Conservation (phyloP, 2,888 invertebrate genomes). For the Patella caerulea region DNA sequence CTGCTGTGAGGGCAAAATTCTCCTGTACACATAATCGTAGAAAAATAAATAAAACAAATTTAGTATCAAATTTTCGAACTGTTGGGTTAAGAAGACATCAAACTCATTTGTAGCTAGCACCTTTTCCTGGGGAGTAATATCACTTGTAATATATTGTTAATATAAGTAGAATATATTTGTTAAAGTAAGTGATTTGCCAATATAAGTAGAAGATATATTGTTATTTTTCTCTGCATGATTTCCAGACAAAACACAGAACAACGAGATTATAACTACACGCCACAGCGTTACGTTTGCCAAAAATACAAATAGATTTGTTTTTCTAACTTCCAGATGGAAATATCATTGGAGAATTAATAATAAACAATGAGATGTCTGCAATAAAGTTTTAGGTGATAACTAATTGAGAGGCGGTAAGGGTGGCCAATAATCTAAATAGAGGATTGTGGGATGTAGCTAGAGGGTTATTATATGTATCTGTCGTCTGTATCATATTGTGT, state of each 20-base stretch:
- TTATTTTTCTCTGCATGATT: slow-evolving; percentile 5
- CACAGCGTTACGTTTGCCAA: background rate
- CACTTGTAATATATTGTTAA: too few species aligned
- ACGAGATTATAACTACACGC: background rate
- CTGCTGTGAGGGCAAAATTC: too few species aligned
- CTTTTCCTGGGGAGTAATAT: too few species aligned
- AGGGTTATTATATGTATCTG: background rate
- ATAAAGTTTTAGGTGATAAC: background rate
- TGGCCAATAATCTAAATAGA: background rate
- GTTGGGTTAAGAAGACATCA: too few species aligned
- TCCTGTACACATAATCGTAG: too few species aligned
- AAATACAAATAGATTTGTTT: slow-evolving; percentile 10
- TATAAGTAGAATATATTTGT: too few species aligned
- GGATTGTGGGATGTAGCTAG: background rate
- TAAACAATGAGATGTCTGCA: slow-evolving; percentile 2
- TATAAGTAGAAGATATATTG: slow-evolving; percentile 9
- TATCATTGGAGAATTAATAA: slow-evolving; percentile 6
- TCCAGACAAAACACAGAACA: slow-evolving; percentile 2
- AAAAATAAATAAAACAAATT: too few species aligned
- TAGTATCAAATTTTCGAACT: too few species aligned
- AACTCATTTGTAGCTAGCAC: too few species aligned
- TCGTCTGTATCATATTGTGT: background rate
- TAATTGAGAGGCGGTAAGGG: background rate
- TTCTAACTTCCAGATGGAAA: slow-evolving; percentile 10
- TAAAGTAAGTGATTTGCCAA: background rate